Base-by-base conservation (phyloP, 2,113 vertebrate genomes). In the Spermophilus dauricus region DNA sequence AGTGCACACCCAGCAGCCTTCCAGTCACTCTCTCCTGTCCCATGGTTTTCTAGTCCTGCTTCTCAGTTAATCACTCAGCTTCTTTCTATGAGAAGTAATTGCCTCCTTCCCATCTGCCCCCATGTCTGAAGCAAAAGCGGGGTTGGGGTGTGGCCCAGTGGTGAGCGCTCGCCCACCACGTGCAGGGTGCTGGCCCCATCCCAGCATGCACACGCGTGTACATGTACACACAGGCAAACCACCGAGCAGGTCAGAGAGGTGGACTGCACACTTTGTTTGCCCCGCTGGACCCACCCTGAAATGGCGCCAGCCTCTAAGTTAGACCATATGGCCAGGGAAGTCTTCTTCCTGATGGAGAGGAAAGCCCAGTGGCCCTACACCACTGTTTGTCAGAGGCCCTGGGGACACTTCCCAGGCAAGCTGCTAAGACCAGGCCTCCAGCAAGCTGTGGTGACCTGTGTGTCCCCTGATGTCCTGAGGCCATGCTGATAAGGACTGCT, bases 381-480 rank as follows among this genome's bases (percentile, higher is more conserved):
- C 13, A 16, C 69, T 77, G 28, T 16, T 18, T 58, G 4, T 63
- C 34, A 24, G 5, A 5, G 12, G 17, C 22, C 80, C 34, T 78
- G 20, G 93, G 45, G 39, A n/a, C 67, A 11, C 14, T 5, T 30
- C 12, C 48, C 20, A 3, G 37, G 1, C 1, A 8, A 58, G 45
- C 9, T 32, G 37, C 76, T 18, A 26, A 22, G 67, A 32, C 0
- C 2, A 30, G 70, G 11, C 1, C 32, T 24, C 20, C 65, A 18
- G 0, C 30, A 39, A 4, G 2, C 56, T 10, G 63, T 22, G 53
- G 14, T 84, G 39, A 24, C 42, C 2, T 9, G 0, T 24, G 4
- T 10, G 17, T 13, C 32, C 70, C 72, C 10, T 30, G 9, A 70
- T 42, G 1, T 20, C 18, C 56, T 8, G 0, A 58, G 78, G 1